Evolutionary conservation across 1,140 invertebrate genomes (phyloP), one percentile per base, ranked within the genome.

Genomic region (Neocloeon triangulifer): DNA sequence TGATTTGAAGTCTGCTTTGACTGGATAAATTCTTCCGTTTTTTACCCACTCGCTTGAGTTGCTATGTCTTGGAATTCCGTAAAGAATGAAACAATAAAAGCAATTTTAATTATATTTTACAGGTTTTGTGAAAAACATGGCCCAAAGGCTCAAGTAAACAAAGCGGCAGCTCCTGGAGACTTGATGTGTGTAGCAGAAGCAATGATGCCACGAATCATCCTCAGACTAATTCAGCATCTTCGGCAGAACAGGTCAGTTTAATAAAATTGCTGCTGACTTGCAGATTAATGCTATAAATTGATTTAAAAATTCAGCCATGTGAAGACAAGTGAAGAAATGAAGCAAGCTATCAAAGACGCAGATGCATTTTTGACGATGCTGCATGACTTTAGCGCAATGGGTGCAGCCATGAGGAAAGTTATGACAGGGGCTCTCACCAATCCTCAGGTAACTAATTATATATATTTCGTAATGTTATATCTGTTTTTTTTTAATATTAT

Each of bases 81-180:
- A n/a, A n/a, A n/a, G n/a, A n/a, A 34, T 31, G 2, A 36, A 37
- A 4, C 15, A 21, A 37, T 25, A 31, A 30, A 31, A 35, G 23
- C 20, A 16, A 19, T 15, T 30, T 37, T 34, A 17, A 36, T 41
- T 34, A 35, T 44, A 34, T 56, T 60, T 31, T 40, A 1, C 50
- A 86, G 80, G 32, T 94, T 94, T 58, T 95, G 88, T 58, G 71
- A 74, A 41, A 70, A 73, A 39, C 89, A 95, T 57, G 81, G 82
- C 18, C 73, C 69, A 12, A 64, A 69, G 1, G n/a, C n/a, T n/a
- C n/a, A n/a, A n/a, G 55, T 60, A 4, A 68, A 73, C 43, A 77
- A 76, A 39, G 66, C 69, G 29, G 61, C 66, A 1, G 73, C 76
- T 18, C 85, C 86, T 13, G 59, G 66, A 2, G 77, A 89, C 52